phyloP scores from a whole-genome alignment of 2,888 invertebrate genomes.

The Pristionchus arcanus region DNA sequence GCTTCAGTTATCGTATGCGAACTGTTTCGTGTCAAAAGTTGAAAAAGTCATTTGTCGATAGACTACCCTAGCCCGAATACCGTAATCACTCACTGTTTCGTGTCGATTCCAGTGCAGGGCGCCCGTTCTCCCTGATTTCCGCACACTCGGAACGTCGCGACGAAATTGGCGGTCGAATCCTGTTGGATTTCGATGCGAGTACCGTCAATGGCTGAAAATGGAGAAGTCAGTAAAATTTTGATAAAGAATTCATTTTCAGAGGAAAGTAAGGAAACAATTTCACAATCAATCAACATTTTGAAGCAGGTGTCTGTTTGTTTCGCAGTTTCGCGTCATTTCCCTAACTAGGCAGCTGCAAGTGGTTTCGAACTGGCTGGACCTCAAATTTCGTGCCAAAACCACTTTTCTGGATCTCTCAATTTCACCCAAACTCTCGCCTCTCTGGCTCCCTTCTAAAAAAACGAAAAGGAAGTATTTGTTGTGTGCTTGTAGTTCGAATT shows the following conservation, averaged over 20 bases:
- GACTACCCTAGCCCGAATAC: not conserved
- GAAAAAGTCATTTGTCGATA: not conserved
- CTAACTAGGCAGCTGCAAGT: not conserved
- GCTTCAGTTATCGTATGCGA: too few species aligned
- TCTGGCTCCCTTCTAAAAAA: too few species aligned
- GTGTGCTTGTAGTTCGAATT: not conserved
- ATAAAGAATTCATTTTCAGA: too few species aligned
- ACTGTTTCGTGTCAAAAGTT: not conserved
- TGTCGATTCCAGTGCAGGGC: slow-evolving; percentile 26
- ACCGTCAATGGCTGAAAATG: slow-evolving; percentile 72
- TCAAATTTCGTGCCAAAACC: not conserved
- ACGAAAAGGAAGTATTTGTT: not conserved
- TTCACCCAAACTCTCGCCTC: too few species aligned
- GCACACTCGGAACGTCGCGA: slow-evolving; percentile 75
- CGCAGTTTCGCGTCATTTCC: not conserved
- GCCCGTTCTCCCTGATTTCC: slow-evolving; percentile 2
- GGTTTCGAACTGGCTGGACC: not conserved
- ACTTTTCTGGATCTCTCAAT: too few species aligned
- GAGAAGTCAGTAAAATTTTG: too few species aligned
- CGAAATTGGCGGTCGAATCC: slow-evolving; percentile 67
- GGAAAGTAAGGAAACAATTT: too few species aligned
- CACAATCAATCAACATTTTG: too few species aligned
- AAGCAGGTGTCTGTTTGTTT: too few species aligned
- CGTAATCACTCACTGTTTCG: slow-evolving; percentile 31
- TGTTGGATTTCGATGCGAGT: slow-evolving; percentile 76